Percentiles rank a stretch among this genome's conserved stretches.
These are phyloP conservation scores for Euplagia quadripunctaria DNA, from an alignment of 2,888 invertebrate genomes.

Conservation along the genomic window DNA sequence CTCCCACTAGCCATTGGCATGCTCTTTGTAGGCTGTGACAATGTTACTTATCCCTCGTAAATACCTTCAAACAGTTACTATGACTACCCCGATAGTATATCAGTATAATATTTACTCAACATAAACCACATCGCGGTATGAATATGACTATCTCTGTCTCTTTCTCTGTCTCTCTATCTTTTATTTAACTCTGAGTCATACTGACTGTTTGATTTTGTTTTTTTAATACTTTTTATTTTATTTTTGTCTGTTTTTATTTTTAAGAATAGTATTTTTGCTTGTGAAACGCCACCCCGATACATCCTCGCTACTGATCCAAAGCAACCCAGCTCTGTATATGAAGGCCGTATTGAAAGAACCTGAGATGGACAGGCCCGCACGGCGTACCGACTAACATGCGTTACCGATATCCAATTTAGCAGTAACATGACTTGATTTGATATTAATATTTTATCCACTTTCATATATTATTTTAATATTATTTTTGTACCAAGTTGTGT, in stretches of 20 bases:
- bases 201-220: slow-evolving; percentile 86
- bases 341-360: slow-evolving; percentile 61
- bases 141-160: slow-evolving; percentile 83
- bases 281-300: slow-evolving; percentile 83
- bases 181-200: slow-evolving; percentile 84
- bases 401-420: slow-evolving; percentile 70
- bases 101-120: slow-evolving; percentile 67
- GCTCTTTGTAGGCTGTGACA: slow-evolving; percentile 84
- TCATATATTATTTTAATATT: slow-evolving; percentile 65
- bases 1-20: slow-evolving; percentile 76
- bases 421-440: slow-evolving; percentile 69
- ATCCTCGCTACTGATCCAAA: slow-evolving; percentile 81
- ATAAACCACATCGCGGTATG: slow-evolving; percentile 82
- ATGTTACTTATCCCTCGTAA: slow-evolving; percentile 85
- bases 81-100: slow-evolving; percentile 73
- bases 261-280: slow-evolving; percentile 84
- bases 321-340: slow-evolving; percentile 72
- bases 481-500: slow-evolving; percentile 70
- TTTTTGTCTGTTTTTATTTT: slow-evolving; percentile 69
- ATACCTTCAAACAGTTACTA: slow-evolving; percentile 83
- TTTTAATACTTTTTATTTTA: slow-evolving; percentile 59
- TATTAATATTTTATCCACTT: slow-evolving; percentile 60
- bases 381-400: slow-evolving; percentile 77
- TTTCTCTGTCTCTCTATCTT: slow-evolving; percentile 82
- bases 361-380: slow-evolving; percentile 61